These are phyloP conservation scores for Pocillopora verrucosa DNA, from an alignment of 64 coral and sea anemone species.

Conservation along the genomic window DNA sequence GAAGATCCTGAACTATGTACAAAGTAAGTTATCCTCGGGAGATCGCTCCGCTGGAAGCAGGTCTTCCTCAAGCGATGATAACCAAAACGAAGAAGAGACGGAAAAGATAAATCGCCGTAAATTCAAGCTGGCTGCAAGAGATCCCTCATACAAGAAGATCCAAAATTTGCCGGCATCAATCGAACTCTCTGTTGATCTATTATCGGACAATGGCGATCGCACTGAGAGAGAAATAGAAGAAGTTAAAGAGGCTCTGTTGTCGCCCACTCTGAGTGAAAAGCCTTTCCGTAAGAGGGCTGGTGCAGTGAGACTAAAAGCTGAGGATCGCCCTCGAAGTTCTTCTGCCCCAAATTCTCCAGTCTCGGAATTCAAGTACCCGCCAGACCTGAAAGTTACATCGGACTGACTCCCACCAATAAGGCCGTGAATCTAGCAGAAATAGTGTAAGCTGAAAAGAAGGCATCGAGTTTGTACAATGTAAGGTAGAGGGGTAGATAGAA, in stretches of 20 bases:
- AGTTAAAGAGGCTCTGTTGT: conserved; percentile 23
- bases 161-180: neutral
- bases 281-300: conserved; percentile 35
- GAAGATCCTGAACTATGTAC: conserved; percentile 20
- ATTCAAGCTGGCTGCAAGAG: neutral
- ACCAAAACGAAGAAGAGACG: neutral
- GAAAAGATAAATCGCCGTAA: neutral
- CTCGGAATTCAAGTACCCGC: neutral
- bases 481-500: neutral
- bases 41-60: neutral
- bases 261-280: conserved; percentile 20
- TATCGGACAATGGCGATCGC: neutral
- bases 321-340: conserved; percentile 31
- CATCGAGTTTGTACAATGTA: neutral
- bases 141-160: neutral
- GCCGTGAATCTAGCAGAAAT: neutral
- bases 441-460: neutral
- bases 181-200: neutral
- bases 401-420: neutral
- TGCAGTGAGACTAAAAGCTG: neutral
- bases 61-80: neutral
- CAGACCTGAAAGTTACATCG: neutral
- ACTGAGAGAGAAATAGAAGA: neutral
- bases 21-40: neutral
- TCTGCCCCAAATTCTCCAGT: conserved; percentile 16